Conservation (phyloP, 1,140 invertebrate genomes). For the Drosophila bifasciata region DNA sequence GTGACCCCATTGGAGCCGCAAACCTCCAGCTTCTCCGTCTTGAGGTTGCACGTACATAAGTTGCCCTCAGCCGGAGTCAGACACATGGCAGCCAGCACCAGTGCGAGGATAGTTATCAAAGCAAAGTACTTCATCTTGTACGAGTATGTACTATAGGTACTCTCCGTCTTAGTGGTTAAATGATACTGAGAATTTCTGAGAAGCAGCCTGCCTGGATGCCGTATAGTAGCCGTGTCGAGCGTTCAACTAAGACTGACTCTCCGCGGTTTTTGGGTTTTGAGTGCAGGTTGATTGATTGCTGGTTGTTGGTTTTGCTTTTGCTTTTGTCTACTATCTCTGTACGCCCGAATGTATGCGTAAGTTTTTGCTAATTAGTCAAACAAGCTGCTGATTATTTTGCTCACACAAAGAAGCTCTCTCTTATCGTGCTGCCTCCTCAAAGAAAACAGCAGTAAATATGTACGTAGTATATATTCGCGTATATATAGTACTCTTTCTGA, state of each 20-base stretch:
- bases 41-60: constrained; percentile 70
- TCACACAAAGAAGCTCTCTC: too few species aligned
- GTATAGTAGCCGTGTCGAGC: constrained; percentile 24
- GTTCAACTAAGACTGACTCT: constrained; percentile 58
- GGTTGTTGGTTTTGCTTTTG: not conserved
- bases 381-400: constrained; percentile 55
- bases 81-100: constrained; percentile 39
- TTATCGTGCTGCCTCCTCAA: too few species aligned
- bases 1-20: constrained; percentile 76
- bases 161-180: constrained; percentile 9
- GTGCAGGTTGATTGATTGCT: too few species aligned
- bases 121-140: constrained; percentile 59
- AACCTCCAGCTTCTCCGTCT: constrained; percentile 51
- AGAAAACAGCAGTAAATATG: constrained; percentile 5
- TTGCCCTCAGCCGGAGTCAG: constrained; percentile 42
- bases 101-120: constrained; percentile 42
- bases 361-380: constrained; percentile 74
- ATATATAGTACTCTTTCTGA: too few species aligned
- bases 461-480: too few species aligned
- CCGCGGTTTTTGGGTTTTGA: constrained; percentile 2
- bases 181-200: not conserved
- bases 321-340: constrained; percentile 4
- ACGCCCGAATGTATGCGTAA: constrained; percentile 39
- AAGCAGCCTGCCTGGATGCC: constrained; percentile 1
- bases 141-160: too few species aligned